Conservation (phyloP, 2,888 invertebrate species). For the Chydorus sphaericus region DNA sequence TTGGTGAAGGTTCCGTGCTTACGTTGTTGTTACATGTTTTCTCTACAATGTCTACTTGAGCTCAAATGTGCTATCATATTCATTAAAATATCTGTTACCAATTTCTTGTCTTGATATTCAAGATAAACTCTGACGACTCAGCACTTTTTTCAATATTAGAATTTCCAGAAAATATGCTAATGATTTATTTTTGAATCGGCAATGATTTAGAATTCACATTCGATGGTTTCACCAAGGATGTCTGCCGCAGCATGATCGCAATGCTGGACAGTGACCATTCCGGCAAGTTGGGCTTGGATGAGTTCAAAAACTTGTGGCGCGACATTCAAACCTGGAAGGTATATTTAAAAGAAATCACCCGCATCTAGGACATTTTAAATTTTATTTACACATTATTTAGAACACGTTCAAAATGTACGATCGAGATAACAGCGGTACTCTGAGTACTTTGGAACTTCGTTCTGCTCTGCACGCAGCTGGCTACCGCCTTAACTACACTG, state of each 20-base stretch:
- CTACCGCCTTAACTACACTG: constrained; percentile 75
- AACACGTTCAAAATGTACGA: constrained; percentile 76
- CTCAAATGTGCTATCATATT: no score
- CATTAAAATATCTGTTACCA: no score
- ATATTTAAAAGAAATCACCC: no score
- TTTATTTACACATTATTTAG: constrained; percentile 36
- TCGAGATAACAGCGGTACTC: constrained; percentile 55
- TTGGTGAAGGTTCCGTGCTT: no score
- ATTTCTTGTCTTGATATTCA: no score
- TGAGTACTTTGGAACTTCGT: constrained; percentile 68
- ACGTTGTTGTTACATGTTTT: no score
- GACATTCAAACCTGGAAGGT: constrained; percentile 80
- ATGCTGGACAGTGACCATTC: constrained; percentile 82
- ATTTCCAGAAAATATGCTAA: no score
- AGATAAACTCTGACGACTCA: no score
- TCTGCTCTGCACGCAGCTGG: constrained; percentile 78
- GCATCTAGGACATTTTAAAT: no score
- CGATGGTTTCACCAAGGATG: constrained; percentile 71
- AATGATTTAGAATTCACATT: constrained; percentile 47
- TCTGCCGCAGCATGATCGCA: constrained; percentile 85
- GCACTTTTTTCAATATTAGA: no score
- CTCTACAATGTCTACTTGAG: no score
- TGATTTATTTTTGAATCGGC: neutral
- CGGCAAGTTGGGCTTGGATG: constrained; percentile 79
- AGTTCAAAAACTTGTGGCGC: constrained; percentile 71